phyloP scores from a whole-genome alignment of 2,113 vertebrate species.

The Phalacrocorax carbo region DNA sequence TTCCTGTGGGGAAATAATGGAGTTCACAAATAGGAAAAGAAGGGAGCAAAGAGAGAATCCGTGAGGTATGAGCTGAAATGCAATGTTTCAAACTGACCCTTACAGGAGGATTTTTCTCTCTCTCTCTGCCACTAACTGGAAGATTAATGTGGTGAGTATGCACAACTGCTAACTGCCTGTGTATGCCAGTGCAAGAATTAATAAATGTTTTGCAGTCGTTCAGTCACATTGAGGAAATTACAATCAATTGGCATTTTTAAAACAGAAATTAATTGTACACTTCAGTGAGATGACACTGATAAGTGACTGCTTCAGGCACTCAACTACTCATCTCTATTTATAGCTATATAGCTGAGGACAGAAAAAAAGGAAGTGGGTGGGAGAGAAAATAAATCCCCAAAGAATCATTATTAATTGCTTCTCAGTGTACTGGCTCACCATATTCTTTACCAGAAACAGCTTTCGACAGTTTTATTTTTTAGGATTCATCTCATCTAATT shows the following conservation, averaged over 20 bases:
- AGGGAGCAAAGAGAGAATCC: neutral
- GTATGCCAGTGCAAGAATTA: neutral
- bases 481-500: neutral
- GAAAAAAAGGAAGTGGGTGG: neutral
- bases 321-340: constrained; percentile 5
- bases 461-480: neutral
- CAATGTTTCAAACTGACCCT: neutral
- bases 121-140: neutral
- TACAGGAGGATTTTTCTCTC: neutral
- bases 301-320: constrained; percentile 10
- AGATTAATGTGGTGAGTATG: neutral
- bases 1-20: neutral
- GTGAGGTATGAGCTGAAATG: neutral
- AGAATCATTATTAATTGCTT: neutral
- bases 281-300: constrained; percentile 1
- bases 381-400: neutral
- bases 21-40: neutral
- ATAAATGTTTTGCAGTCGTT: neutral
- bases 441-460: neutral
- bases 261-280: neutral
- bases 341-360: neutral
- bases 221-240: neutral
- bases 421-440: neutral
- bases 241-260: neutral
- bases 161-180: neutral